Base-by-base conservation (phyloP, 2,888 invertebrate species). In the Conus canariensis region DNA sequence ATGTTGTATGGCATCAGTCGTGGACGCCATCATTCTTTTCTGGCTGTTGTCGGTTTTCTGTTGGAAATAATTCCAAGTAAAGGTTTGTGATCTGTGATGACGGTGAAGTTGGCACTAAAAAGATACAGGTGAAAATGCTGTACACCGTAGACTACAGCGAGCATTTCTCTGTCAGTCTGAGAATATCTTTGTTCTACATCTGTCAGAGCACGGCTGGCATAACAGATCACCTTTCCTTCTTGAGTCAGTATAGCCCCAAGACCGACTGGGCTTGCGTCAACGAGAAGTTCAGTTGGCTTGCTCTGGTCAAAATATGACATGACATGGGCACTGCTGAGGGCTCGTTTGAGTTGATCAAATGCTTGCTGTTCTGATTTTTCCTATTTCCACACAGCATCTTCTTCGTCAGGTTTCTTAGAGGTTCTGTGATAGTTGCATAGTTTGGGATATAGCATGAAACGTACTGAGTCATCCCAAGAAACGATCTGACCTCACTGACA, bases 111-210 rank as follows among this genome's bases (percentile, higher is more conserved):
- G 12, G 19, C 9, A 16, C 85, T n/a, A 93, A 94, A 86, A 93
- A 94, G 90, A 94, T 93, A 85, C 92, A 80, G 80, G 12, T 25
- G 80, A 80, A 80, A 45, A 30, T 80, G 80, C 30, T 80, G 45
- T 12, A 80, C 92, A 14, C 91, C 91, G 94, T 92, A 94, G 4
- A 93, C 92, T 16, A 94, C 92, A 10, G 93, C 94, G 56, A 94
- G 89, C 87, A 92, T 91, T 89, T 94, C 93, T n/a, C 93, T 83
- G 58, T 93, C 93, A n/a, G 93, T 94, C 85, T 94, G 94, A 10
- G 45, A 80, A 30, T 80, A 80, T 6, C 80, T 80, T 80, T 80
- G 7, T 58, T 85, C 59, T 16, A n/a, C n/a, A n/a, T 85, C 85
- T 85, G 85, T 85, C 85, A 85, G 22, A 45, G 45, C 45, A 45